A percentile compares a stretch with the other conserved stretches of the same genome.
Conservation (phyloP, 1,140 invertebrate genomes). For the Periplaneta americana region DNA sequence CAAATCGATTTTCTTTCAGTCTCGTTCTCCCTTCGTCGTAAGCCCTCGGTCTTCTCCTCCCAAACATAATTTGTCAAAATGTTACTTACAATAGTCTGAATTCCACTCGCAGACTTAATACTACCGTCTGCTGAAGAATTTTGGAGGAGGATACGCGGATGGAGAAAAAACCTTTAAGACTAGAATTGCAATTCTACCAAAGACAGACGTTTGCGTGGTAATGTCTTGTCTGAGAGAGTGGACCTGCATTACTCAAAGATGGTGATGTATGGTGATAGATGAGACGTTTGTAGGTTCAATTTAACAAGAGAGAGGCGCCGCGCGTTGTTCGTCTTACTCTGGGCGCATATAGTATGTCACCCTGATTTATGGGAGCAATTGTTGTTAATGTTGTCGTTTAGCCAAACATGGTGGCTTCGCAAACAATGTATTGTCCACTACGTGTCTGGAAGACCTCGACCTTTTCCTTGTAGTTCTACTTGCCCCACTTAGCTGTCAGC, state of each 20-base stretch:
- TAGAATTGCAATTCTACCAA: not conserved
- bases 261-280: not conserved
- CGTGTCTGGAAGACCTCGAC: no score
- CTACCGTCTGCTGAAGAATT: not conserved
- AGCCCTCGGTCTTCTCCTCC: no score
- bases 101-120: not conserved
- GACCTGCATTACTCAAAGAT: not conserved
- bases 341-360: not conserved
- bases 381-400: not conserved
- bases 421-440: no score
- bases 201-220: not conserved
- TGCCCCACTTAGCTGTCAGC: no score
- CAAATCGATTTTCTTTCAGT: no score
- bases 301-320: not conserved
- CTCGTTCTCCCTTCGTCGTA: no score
- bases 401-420: not conserved
- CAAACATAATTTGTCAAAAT: not conserved
- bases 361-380: not conserved
- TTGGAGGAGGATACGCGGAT: not conserved
- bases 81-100: not conserved
- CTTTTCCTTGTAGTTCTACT: no score
- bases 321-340: not conserved
- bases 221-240: no score
- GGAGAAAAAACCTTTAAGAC: no score
- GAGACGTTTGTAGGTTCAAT: not conserved